phyloP scores from a whole-genome alignment of 2,797 vertebrate species.

The Amblyraja radiata region DNA sequence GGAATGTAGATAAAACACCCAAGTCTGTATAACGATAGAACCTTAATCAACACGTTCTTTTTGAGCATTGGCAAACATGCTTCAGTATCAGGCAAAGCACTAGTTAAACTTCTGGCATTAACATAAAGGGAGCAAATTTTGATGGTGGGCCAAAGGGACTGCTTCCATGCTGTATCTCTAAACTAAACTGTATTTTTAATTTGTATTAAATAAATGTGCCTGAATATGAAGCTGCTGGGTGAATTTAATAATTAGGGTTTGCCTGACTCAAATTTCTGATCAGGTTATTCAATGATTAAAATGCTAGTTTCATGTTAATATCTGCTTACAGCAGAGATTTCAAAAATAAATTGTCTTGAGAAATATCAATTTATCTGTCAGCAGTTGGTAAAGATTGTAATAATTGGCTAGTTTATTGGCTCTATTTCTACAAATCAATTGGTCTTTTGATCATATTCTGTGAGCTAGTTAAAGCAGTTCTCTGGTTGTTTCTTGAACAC shows the following conservation, averaged over 20 bases:
- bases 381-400: not conserved
- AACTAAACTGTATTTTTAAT: too few species aligned
- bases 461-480: not conserved
- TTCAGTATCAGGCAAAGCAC: not conserved
- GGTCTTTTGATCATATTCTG: not conserved
- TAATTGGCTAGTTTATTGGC: not conserved
- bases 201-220: not conserved
- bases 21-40: not conserved
- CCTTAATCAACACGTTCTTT: not conserved
- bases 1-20: too few species aligned
- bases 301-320: not conserved
- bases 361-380: not conserved
- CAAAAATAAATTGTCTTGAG: not conserved
- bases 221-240: not conserved
- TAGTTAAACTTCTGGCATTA: not conserved
- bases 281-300: not conserved
- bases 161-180: too few species aligned
- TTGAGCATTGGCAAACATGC: not conserved
- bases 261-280: not conserved
- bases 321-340: not conserved
- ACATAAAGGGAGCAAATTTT: not conserved
- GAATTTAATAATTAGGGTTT: not conserved
- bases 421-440: not conserved
- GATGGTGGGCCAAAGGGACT: too few species aligned
- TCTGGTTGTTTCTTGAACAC: not conserved